Percentiles rank a stretch among this genome's conserved stretches.
Conservation (phyloP, 2,888 invertebrate genomes). For the Scelioninae gen. 1 region DNA sequence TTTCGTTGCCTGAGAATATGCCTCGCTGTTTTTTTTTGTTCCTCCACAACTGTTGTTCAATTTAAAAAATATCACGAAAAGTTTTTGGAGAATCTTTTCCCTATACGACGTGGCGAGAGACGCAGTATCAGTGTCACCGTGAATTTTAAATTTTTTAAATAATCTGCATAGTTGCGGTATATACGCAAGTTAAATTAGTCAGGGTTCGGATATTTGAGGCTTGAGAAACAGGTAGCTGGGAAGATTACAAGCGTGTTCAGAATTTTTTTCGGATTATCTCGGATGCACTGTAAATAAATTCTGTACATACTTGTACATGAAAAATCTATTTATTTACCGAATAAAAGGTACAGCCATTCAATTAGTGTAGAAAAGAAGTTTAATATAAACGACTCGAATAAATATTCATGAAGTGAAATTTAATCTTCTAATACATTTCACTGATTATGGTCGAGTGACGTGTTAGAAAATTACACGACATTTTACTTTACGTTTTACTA, state of each 20-base stretch:
- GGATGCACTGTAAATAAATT: constrained; percentile 22
- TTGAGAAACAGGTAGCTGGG: constrained; percentile 42
- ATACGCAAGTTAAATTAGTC: constrained; percentile 44
- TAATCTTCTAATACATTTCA: constrained; percentile 48
- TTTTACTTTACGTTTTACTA: constrained; percentile 49
- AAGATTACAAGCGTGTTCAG: constrained; percentile 48
- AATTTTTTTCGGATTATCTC: constrained; percentile 37
- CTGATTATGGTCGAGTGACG: constrained; percentile 50
- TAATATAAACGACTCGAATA: constrained; percentile 19
- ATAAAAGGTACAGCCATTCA: constrained; percentile 35
- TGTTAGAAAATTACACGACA: constrained; percentile 57
- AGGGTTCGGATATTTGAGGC: constrained; percentile 19
- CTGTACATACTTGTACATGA: constrained; percentile 20
- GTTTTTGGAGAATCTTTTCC: constrained; percentile 24
- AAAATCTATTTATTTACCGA: constrained; percentile 38
- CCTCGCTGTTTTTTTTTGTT: constrained; percentile 13
- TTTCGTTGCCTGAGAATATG: constrained; percentile 29
- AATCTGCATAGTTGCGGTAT: constrained; percentile 36
- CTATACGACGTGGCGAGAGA: background rate
- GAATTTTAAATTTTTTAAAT: constrained; percentile 33
- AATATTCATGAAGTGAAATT: constrained; percentile 59
- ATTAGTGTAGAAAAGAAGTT: constrained; percentile 28
- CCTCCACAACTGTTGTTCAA: constrained; percentile 35
- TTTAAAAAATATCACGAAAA: constrained; percentile 49
- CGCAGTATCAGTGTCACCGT: background rate